Evolutionary conservation across 35 echinoderm and acorn worm species (phyloP), one percentile per base, ranked within the genome.

Genomic region (Amphiura filiformis): DNA sequence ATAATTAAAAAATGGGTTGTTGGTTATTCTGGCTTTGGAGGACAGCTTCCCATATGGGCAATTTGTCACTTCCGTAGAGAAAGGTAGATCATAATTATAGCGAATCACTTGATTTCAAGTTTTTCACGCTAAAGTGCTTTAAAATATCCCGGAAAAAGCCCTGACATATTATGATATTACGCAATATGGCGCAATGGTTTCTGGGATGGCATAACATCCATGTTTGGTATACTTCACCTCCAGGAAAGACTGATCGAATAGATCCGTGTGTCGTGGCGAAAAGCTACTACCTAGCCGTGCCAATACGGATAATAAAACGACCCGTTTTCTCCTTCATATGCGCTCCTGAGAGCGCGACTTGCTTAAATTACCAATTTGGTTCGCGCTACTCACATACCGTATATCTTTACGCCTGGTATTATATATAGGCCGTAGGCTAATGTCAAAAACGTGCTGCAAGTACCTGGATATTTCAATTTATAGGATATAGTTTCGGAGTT

Each of bases 291-390:
- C n/a, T n/a, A n/a, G 28, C 61, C 61, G 61, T 70, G 61, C n/a
- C n/a, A n/a, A n/a, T n/a, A n/a, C n/a, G n/a, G n/a, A 70, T 70
- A 30, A 70, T 70, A 70, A 70, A 70, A 70, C 61, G 61, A 70
- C 61, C 61, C 61, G 61, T 70, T 70, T 70, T 70, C 61, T 70
- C 28, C 61, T 70, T 70, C 61, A 70, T 70, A 70, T 70, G 61
- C 61, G 61, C 61, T 23, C 61, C 7, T 70, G 61, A 70, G 61
- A 70, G 15, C 61, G 61, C 61, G 61, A 70, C 61, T 13, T 23
- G 61, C 61, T 70, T 70, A 70, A 70, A 70, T 70, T 70, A 70
- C 61, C 61, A 70, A 70, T 70, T 70, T 23, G 26, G 61, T 70
- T 70, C 61, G 28, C 61, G 61, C 61, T 70, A n/a, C n/a, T 70